Evolutionary conservation across 92 coral and sea anemone species (phyloP).

Genomic region (Diadumene lineata): DNA sequence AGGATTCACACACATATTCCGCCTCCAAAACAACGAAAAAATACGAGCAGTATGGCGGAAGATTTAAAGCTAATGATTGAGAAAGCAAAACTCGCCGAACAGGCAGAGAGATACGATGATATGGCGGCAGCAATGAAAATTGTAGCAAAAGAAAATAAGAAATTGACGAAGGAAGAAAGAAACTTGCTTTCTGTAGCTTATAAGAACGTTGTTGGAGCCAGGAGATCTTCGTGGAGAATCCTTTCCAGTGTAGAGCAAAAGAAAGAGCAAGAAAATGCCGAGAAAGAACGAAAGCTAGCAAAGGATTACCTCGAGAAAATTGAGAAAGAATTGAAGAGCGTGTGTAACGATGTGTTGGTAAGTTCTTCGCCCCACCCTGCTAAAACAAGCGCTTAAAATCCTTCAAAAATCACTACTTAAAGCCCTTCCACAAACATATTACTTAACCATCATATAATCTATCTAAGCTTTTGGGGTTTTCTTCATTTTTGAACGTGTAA

Average conservation of each 20-base stretch:
- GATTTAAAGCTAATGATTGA: slow-evolving; percentile 55
- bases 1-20: slow-evolving; percentile 24
- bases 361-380: slow-evolving; percentile 56
- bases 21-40: slow-evolving; percentile 19
- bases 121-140: slow-evolving; percentile 94
- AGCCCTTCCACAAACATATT: background rate
- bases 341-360: slow-evolving; percentile 78
- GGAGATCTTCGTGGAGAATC: slow-evolving; percentile 97
- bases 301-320: slow-evolving; percentile 61
- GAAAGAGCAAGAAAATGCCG: slow-evolving; percentile 33
- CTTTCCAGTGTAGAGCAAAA: slow-evolving; percentile 84
- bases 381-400: background rate
- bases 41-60: slow-evolving; percentile 44
- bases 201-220: slow-evolving; percentile 99
- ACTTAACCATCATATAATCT: background rate
- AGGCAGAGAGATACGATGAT: slow-evolving; percentile 98
- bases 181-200: slow-evolving; percentile 98
- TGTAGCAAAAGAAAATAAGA: slow-evolving; percentile 57
- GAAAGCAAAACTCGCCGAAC: slow-evolving; percentile 90
- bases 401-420: background rate
- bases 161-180: slow-evolving; percentile 82
- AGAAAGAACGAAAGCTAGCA: slow-evolving; percentile 33
- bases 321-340: slow-evolving; percentile 65
- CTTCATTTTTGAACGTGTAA: background rate
- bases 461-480: background rate